These are phyloP conservation scores for Monoplex corrugatus DNA, from an alignment of 2,888 invertebrate species.

Conservation along the genomic window DNA sequence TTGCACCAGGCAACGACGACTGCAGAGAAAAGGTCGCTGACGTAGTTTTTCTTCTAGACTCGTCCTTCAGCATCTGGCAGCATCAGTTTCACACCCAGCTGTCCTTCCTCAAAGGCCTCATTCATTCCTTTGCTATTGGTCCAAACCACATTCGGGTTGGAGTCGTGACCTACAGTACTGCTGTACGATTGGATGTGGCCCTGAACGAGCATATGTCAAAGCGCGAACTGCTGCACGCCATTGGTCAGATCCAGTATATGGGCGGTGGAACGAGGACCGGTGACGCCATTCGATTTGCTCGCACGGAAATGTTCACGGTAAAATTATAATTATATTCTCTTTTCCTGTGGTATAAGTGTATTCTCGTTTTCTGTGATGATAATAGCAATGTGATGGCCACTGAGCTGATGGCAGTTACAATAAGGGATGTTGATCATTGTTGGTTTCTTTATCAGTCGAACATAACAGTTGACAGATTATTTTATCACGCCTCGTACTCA, in stretches of 20 bases:
- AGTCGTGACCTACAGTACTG: slow-evolving; percentile 52
- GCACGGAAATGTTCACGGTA: slow-evolving; percentile 57
- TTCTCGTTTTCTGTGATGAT: no score
- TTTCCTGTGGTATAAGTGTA: no score
- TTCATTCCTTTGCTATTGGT: slow-evolving; percentile 58
- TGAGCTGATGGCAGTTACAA: no score
- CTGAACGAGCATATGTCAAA: slow-evolving; percentile 60
- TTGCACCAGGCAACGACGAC: slow-evolving; percentile 32
- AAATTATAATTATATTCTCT: no score
- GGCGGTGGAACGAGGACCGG: slow-evolving; percentile 65
- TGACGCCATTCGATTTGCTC: slow-evolving; percentile 58
- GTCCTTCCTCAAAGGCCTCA: slow-evolving; percentile 56
- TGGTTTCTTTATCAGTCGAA: no score
- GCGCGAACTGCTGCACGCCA: slow-evolving; percentile 61
- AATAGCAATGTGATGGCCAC: no score
- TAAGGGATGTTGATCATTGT: no score
- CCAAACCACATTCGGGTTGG: slow-evolving; percentile 61
- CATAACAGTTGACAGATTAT: no score
- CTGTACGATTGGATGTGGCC: slow-evolving; percentile 57
- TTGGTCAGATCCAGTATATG: slow-evolving; percentile 57
- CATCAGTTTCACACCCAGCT: slow-evolving; percentile 57
- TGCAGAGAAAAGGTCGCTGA: slow-evolving; percentile 56
- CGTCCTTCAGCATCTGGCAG: slow-evolving; percentile 59
- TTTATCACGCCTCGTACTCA: no score
- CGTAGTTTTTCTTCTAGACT: slow-evolving; percentile 62